phyloP scores from a whole-genome alignment of 2,888 invertebrate species.

The Eupithecia dodoneata region DNA sequence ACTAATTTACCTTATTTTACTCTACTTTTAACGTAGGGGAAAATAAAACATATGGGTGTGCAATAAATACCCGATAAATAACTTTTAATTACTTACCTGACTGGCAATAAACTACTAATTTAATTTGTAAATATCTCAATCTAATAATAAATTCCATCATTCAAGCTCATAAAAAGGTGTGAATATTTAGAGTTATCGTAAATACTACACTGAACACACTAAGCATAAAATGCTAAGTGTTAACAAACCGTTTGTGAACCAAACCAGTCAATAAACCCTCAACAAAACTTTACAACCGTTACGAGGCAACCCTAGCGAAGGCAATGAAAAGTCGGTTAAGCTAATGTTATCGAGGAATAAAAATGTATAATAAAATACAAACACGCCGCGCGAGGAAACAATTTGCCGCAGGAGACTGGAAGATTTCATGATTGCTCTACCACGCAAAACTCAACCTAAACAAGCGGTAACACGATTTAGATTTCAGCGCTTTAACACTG shows the following conservation, averaged over 20 bases:
- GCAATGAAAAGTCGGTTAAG: slow-evolving; percentile 85
- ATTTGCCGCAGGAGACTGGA: slow-evolving; percentile 83
- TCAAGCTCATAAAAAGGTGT: slow-evolving; percentile 21
- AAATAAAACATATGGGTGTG: too few relatives aligned
- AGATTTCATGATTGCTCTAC: slow-evolving; percentile 73
- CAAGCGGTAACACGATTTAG: slow-evolving; percentile 53
- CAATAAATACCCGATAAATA: too few relatives aligned
- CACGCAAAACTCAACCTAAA: slow-evolving; percentile 56
- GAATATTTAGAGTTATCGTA: slow-evolving; percentile 5
- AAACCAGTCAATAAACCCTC: slow-evolving; percentile 54
- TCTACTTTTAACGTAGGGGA: too few relatives aligned
- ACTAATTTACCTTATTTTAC: too few relatives aligned
- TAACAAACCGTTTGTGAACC: slow-evolving; percentile 45
- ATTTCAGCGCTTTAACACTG: slow-evolving; percentile 53
- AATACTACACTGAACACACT: slow-evolving; percentile 5
- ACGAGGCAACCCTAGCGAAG: slow-evolving; percentile 75
- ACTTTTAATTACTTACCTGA: neutral
- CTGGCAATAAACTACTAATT: neutral
- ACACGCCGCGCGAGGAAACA: slow-evolving; percentile 83
- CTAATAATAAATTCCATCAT: neutral
- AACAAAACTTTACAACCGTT: slow-evolving; percentile 50
- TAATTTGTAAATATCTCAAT: neutral
- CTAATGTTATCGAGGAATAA: slow-evolving; percentile 85
- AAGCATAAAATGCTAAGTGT: slow-evolving; percentile 35
- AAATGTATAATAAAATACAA: slow-evolving; percentile 85